phyloP scores from a whole-genome alignment of 2,888 invertebrate species.

The Rhagium mordax region DNA sequence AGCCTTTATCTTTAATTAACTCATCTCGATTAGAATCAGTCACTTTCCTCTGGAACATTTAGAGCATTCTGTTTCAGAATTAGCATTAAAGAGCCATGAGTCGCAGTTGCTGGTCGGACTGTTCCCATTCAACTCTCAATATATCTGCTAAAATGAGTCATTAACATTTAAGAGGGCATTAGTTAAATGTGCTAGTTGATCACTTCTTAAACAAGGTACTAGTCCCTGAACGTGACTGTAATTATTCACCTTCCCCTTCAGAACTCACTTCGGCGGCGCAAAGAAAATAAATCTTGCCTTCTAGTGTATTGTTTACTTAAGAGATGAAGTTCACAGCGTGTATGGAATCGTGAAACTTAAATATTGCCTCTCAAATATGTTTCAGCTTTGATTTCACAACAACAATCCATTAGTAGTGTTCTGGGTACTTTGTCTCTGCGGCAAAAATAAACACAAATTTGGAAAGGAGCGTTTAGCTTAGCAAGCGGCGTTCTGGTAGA shows the following conservation, averaged over 20 bases:
- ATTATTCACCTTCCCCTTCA: constrained; percentile 35
- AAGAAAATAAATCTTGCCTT: constrained; percentile 14
- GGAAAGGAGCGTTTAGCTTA: not conserved
- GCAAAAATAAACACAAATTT: not conserved
- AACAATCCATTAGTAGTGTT: not conserved
- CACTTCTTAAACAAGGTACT: constrained; percentile 53
- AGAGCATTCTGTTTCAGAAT: not conserved
- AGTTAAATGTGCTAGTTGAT: constrained; percentile 55
- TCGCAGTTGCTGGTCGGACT: constrained; percentile 10
- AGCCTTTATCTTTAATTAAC: not conserved
- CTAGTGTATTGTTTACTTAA: constrained; percentile 9
- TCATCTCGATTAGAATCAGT: constrained; percentile 7
- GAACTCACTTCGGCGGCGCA: not conserved
- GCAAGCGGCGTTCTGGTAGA: not conserved
- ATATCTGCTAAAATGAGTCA: constrained; percentile 52
- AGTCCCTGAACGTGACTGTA: constrained; percentile 38
- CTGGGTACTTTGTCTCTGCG: not conserved
- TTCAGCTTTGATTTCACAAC: constrained; percentile 20
- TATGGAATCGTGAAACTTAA: not conserved
- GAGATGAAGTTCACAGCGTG: not conserved
- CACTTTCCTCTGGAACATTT: not conserved
- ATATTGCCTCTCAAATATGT: not conserved
- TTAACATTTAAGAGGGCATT: constrained; percentile 55
- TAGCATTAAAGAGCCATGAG: constrained; percentile 10
- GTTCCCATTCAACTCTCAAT: constrained; percentile 23